Evolutionary conservation across 2,113 vertebrate genomes (phyloP).

Genomic region (Stigmatopora nigra): DNA sequence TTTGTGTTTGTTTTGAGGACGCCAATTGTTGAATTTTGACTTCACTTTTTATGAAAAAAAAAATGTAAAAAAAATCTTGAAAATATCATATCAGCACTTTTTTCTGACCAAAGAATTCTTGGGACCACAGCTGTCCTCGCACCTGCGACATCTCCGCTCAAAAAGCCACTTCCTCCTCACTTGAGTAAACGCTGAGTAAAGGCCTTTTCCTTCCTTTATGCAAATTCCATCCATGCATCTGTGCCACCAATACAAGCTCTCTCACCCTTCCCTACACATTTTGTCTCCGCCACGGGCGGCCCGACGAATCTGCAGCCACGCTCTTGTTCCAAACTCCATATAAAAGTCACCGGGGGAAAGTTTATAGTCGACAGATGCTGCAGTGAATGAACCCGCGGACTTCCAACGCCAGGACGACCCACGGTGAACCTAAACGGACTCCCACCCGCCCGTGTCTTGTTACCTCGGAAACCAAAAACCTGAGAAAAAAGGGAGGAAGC

Average conservation of each 20-base stretch:
- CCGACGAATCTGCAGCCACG: slow-evolving; percentile 35
- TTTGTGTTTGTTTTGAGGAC: too few relatives aligned
- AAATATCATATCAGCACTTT: neutral
- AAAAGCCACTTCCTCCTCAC: neutral
- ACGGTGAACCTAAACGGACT: slow-evolving; percentile 51
- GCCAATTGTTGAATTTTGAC: too few relatives aligned
- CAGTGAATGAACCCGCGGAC: slow-evolving; percentile 45
- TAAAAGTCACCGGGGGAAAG: slow-evolving; percentile 63
- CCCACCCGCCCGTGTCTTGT: slow-evolving; percentile 30
- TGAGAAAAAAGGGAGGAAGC: slow-evolving; percentile 61
- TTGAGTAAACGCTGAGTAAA: slow-evolving; percentile 9
- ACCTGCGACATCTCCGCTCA: slow-evolving; percentile 23
- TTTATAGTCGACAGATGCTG: slow-evolving; percentile 75
- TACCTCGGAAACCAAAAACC: slow-evolving; percentile 59
- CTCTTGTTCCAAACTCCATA: slow-evolving; percentile 65
- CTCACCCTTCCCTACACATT: slow-evolving; percentile 44
- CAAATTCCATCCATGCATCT: slow-evolving; percentile 34
- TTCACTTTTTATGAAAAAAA: too few relatives aligned
- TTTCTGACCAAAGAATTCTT: slow-evolving; percentile 8
- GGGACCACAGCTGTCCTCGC: slow-evolving; percentile 8
- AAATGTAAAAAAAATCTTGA: too few relatives aligned
- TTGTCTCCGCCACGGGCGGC: slow-evolving; percentile 43
- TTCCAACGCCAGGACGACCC: slow-evolving; percentile 47
- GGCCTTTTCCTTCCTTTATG: slow-evolving; percentile 4
- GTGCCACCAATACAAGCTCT: slow-evolving; percentile 42